Conservation (phyloP, 2,797 vertebrate genomes). For the Megalops cyprinoides region DNA sequence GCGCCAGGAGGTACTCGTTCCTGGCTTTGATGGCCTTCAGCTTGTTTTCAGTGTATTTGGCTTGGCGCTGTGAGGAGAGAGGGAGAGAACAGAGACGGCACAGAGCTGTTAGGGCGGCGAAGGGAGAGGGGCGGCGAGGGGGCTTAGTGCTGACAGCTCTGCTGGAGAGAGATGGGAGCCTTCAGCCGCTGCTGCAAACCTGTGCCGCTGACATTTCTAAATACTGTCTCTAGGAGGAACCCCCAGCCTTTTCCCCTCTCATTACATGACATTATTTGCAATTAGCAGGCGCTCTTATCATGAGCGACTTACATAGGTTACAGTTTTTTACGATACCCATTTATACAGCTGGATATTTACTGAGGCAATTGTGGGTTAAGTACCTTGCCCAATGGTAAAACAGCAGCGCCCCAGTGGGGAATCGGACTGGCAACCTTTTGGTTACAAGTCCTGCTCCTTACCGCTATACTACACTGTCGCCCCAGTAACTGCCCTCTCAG, state of each 20-base stretch:
- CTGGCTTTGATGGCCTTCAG: slow-evolving; percentile 97
- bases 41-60: slow-evolving; percentile 97
- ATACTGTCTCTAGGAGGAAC: not conserved
- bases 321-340: too few species aligned
- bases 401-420: not conserved
- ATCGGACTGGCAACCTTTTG: too few species aligned
- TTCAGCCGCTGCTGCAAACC: slow-evolving; percentile 24
- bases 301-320: too few species aligned
- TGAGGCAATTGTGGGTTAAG: not conserved
- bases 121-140: not conserved
- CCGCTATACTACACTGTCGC: too few species aligned
- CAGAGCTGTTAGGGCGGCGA: not conserved
- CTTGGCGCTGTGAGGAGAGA: slow-evolving; percentile 81
- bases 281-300: too few species aligned
- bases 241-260: not conserved
- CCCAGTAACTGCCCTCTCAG: too few species aligned
- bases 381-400: not conserved
- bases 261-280: too few species aligned
- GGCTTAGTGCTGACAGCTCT: slow-evolving; percentile 4
- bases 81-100: not conserved
- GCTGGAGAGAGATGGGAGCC: slow-evolving; percentile 11
- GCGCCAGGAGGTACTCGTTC: slow-evolving; percentile 93
- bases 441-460: too few species aligned
- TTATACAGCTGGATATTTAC: too few species aligned
- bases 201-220: not conserved